Evolutionary conservation across 2,888 invertebrate genomes (phyloP), one percentile per base, ranked within the genome.

Genomic region (Pristionchus exspectatus): DNA sequence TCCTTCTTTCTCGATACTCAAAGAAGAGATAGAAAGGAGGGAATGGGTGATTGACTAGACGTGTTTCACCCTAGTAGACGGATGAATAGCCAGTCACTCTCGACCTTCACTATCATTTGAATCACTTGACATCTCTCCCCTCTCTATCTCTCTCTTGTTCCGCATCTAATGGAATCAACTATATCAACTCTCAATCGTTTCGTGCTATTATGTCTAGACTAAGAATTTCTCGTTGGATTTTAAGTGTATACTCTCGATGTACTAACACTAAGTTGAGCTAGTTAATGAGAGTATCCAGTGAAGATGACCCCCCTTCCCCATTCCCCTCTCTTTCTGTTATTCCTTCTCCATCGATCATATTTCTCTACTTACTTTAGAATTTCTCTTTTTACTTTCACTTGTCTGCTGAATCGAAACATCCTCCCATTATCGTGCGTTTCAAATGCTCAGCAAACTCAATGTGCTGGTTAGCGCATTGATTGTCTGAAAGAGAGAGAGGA

Each of bases 1-100:
- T 38, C 38, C 38, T 38, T 38, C 30, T 74, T 38, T 38, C 38
- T 24, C 7, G 2, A 16, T 74, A 24, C 74, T 74, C 38, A 10
- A 24, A 38, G 38, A 18, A 38, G 74, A 38, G 74, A 21, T 14
- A 74, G 5, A 38, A 21, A 33, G 74, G 24, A n/a, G n/a, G n/a
- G n/a, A n/a, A n/a, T n/a, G 16, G 21, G 44, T 74, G 74, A 74
- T 74, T 74, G 74, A 74, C 74, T 74, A 74, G 74, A 74, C 74
- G 21, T 21, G 30, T 33, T 74, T 74, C 33, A 27, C 33, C 33
- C 63, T 63, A 16, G 38, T 74, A 74, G 74, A 74, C 74, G 14
- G 74, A 38, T 30, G 30, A 69, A 38, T 74, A 33, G 74, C 30
- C 74, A 74, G 38, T 81, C 81, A 27, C 72, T 81, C 81, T 38